These are phyloP conservation scores for Trissonchulus latispiculum DNA, from an alignment of 2,888 invertebrate species.

Conservation along the genomic window DNA sequence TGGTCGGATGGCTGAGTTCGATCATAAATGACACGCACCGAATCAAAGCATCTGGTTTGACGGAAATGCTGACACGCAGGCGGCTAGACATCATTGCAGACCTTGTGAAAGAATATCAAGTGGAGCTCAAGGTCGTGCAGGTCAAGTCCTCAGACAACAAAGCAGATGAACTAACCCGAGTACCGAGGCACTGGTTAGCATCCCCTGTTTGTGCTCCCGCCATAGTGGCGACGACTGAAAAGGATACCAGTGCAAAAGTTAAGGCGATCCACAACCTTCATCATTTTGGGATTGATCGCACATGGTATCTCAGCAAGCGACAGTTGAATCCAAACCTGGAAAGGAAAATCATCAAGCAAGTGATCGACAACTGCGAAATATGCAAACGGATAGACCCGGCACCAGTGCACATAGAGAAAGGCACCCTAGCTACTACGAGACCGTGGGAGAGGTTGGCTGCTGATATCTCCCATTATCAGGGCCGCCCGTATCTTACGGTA, in stretches of 20 bases:
- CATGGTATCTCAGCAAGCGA: background rate
- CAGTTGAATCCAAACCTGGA: background rate
- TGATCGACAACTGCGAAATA: constrained; percentile 3
- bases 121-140: background rate
- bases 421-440: background rate
- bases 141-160: background rate
- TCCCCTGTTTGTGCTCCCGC: no score
- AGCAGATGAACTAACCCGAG: no score
- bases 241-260: background rate
- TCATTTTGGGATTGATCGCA: constrained; percentile 6
- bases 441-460: background rate
- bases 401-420: background rate
- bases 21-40: no score
- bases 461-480: constrained; percentile 1
- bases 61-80: background rate
- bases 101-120: background rate
- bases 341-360: background rate
- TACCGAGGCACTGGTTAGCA: background rate
- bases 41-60: background rate
- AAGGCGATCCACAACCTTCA: background rate
- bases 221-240: background rate
- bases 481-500: background rate
- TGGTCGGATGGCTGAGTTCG: constrained; percentile 2
- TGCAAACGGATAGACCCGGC: background rate
- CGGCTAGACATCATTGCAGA: constrained; percentile 1